Conservation (phyloP, 2,113 vertebrate species). For the Vicugna pacos region DNA sequence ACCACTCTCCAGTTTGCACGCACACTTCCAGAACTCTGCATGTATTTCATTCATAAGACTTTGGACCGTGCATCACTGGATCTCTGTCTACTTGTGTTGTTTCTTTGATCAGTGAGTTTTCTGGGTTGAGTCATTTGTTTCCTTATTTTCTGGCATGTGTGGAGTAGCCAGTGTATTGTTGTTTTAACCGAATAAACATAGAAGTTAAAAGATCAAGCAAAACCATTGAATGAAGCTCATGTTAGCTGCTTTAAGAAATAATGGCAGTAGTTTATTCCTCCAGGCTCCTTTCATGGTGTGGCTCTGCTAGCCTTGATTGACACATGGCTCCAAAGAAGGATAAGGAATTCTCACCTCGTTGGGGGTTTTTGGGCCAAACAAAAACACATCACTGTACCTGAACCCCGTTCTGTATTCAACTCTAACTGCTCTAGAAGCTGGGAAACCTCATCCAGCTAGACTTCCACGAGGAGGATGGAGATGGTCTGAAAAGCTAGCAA, state of each 20-base stretch:
- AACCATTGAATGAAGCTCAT: not conserved
- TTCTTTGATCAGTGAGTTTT: conserved; percentile 11
- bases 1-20: not conserved
- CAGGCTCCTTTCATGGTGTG: not conserved
- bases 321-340: not conserved
- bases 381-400: not conserved
- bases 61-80: not conserved
- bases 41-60: not conserved
- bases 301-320: not conserved
- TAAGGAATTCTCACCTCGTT: not conserved
- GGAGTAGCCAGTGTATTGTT: not conserved
- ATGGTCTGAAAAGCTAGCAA: not conserved
- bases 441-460: not conserved
- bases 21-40: not conserved
- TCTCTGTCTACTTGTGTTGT: not conserved
- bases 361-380: not conserved
- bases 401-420: not conserved
- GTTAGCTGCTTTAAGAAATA: not conserved
- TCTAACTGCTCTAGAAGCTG: not conserved
- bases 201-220: not conserved
- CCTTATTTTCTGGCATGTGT: not conserved
- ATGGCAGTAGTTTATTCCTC: not conserved
- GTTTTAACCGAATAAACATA: not conserved
- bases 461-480: not conserved
- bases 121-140: not conserved